Evolutionary conservation across 2,113 vertebrate species (phyloP).

Genomic region (Oreotrochilus melanogaster): DNA sequence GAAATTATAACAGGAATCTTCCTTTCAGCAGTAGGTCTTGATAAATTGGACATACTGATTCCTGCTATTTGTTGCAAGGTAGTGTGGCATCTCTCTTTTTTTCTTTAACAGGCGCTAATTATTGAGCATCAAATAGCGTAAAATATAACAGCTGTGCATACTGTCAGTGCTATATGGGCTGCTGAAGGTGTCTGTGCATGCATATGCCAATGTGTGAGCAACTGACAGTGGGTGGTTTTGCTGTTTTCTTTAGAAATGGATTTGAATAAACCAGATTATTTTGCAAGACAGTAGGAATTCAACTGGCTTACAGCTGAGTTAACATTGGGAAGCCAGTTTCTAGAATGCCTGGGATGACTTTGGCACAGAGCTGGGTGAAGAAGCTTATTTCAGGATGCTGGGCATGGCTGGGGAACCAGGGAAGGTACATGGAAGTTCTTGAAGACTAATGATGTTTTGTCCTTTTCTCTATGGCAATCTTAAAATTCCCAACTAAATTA

Average conservation of each 20-base stretch:
- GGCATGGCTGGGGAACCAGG: neutral
- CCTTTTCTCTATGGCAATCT: neutral
- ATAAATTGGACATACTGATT: slow-evolving; percentile 72
- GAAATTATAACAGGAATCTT: slow-evolving; percentile 79
- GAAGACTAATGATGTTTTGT: neutral
- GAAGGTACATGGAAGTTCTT: neutral
- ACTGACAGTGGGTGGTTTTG: slow-evolving; percentile 85
- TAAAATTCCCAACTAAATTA: neutral
- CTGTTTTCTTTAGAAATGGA: slow-evolving; percentile 64
- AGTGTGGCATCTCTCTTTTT: slow-evolving; percentile 65
- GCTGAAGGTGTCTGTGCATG: slow-evolving; percentile 76
- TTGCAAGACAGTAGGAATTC: slow-evolving; percentile 45
- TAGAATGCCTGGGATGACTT: neutral
- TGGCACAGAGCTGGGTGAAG: neutral
- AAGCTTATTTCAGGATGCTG: neutral
- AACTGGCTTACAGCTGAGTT: slow-evolving; percentile 40
- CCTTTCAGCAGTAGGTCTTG: slow-evolving; percentile 70
- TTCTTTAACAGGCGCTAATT: slow-evolving; percentile 84
- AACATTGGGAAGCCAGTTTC: neutral
- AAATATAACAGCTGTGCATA: slow-evolving; percentile 85
- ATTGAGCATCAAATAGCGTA: slow-evolving; percentile 89
- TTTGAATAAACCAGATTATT: slow-evolving; percentile 57
- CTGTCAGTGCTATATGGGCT: slow-evolving; percentile 84
- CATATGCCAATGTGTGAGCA: slow-evolving; percentile 76
- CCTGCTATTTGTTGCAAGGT: slow-evolving; percentile 71